phyloP scores from a whole-genome alignment of 2,797 vertebrate genomes.

The Anguilla anguilla region DNA sequence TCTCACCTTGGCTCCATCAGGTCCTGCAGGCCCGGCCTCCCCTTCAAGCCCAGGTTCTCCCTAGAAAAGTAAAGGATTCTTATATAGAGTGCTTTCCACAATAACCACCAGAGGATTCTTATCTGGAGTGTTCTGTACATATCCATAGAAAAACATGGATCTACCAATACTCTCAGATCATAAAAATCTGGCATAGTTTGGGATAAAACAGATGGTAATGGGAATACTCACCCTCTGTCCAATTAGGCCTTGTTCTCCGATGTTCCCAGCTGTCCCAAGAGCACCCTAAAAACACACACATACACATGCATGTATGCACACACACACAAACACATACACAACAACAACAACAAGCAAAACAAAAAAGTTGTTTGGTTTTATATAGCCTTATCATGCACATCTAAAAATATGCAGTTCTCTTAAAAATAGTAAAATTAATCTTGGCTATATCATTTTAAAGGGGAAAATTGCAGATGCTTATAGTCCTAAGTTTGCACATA shows the following conservation, averaged over 20 bases:
- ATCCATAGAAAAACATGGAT: background rate
- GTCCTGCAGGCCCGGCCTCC: conserved; percentile 81
- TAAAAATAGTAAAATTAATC: background rate
- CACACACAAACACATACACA: conserved; percentile 31
- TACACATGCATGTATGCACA: conserved; percentile 37
- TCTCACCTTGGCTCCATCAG: conserved; percentile 88
- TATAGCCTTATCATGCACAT: background rate
- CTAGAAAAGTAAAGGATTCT: conserved; percentile 62
- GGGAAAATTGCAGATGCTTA: background rate
- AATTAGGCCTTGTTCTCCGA: conserved; percentile 87
- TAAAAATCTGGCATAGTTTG: background rate
- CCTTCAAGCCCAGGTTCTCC: conserved; percentile 90
- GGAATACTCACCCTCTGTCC: conserved; percentile 83
- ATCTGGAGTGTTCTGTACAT: background rate
- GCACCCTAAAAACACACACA: conserved; percentile 74
- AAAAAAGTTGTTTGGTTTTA: background rate
- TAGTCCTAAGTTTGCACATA: background rate
- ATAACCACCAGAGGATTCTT: conserved; percentile 10
- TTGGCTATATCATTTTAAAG: background rate
- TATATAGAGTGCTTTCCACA: background rate
- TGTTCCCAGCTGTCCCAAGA: conserved; percentile 79
- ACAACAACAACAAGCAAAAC: conserved; percentile 34
- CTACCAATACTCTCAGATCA: background rate
- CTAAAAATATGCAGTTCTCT: background rate
- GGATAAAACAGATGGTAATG: background rate